Evolutionary conservation across 2,113 vertebrate species (phyloP).

Genomic region (Megalops atlanticus): DNA sequence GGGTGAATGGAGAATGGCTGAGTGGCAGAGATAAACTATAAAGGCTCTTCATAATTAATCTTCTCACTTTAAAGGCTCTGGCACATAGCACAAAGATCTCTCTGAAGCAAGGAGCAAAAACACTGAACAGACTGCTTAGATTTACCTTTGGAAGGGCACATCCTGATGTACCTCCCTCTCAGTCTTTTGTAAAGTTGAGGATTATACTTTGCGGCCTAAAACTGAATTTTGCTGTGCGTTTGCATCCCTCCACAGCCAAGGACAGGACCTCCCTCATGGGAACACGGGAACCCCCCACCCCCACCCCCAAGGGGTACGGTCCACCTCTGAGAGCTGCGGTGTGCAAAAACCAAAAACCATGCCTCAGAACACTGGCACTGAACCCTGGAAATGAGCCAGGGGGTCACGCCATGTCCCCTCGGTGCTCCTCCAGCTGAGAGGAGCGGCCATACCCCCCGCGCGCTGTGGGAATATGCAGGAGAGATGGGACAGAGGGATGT

Average conservation of each 20-base stretch:
- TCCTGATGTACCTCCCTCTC: no score
- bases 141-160: no score
- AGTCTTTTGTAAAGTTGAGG: neutral
- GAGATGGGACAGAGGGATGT: neutral
- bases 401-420: constrained; percentile 9
- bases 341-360: neutral
- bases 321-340: no score
- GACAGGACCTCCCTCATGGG: constrained; percentile 48
- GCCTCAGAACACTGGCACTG: neutral
- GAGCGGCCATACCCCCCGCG: no score
- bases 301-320: no score
- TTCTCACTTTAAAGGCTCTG: constrained; percentile 26
- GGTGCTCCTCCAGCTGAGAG: neutral
- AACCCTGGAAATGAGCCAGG: constrained; percentile 19
- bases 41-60: constrained; percentile 26
- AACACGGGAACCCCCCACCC: no score
- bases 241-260: constrained; percentile 50
- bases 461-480: no score
- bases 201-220: neutral
- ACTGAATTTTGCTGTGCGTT: constrained; percentile 18
- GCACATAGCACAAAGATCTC: constrained; percentile 21
- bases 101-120: constrained; percentile 13
- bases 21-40: constrained; percentile 25
- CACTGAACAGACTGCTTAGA: constrained; percentile 4
- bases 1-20: neutral